Percentiles rank a stretch among this genome's conserved stretches.
Conservation (phyloP, 2,888 invertebrate genomes). For the Heliconius ismenius region DNA sequence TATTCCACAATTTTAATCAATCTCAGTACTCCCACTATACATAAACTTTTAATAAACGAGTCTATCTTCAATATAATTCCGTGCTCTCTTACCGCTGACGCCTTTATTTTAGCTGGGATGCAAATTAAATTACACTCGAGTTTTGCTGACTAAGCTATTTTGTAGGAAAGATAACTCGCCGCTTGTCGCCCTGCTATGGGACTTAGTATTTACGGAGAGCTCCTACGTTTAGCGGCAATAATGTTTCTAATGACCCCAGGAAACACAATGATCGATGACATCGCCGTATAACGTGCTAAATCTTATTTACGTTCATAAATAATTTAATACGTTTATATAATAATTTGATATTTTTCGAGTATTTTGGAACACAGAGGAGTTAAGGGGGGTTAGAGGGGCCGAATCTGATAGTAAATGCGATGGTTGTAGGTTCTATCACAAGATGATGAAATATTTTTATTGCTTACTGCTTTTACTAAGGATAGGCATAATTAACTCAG, state of each 20-base stretch:
- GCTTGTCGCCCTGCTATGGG: conserved; percentile 43
- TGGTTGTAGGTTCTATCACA: no score
- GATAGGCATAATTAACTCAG: no score
- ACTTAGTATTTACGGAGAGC: conserved; percentile 41
- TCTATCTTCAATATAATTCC: conserved; percentile 53
- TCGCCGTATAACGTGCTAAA: neutral
- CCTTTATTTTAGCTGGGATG: conserved; percentile 67
- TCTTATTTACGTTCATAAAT: neutral
- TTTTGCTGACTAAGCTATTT: conserved; percentile 69
- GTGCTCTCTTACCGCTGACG: conserved; percentile 54
- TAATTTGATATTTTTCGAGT: no score
- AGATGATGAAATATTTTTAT: no score
- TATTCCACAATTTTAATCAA: conserved; percentile 15
- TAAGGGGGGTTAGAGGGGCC: no score
- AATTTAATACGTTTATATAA: no score
- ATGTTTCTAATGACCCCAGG: conserved; percentile 7
- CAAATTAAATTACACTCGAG: conserved; percentile 75
- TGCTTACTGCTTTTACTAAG: no score
- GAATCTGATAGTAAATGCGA: no score
- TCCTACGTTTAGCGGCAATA: conserved; percentile 26
- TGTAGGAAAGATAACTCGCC: conserved; percentile 63
- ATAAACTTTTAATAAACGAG: conserved; percentile 46
- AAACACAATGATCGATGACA: conserved; percentile 2
- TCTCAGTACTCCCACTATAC: conserved; percentile 25
- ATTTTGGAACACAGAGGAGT: no score